These are phyloP conservation scores for Frankliniella fusca DNA, from an alignment of 2,888 invertebrate genomes.

Conservation along the genomic window DNA sequence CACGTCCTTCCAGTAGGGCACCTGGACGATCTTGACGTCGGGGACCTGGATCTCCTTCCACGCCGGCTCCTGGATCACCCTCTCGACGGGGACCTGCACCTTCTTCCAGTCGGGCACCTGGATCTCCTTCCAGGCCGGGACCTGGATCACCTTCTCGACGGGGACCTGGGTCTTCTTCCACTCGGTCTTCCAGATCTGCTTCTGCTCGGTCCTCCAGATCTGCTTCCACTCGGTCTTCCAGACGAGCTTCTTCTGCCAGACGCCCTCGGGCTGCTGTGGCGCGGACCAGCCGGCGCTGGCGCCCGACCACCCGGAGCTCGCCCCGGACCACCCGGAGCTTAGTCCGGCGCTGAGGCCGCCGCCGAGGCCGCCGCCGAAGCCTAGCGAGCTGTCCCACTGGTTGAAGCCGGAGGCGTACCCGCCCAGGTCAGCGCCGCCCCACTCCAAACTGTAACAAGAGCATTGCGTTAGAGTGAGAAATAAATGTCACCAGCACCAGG, in stretches of 20 bases:
- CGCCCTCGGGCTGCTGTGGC: conserved; percentile 65
- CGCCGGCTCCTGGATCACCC: conserved; percentile 63
- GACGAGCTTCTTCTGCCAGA: conserved; percentile 66
- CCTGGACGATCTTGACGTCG: conserved; percentile 64
- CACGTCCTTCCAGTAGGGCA: conserved; percentile 68
- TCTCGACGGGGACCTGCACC: conserved; percentile 69
- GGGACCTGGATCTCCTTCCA: conserved; percentile 60
- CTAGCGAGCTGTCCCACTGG: not conserved
- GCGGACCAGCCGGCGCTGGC: conserved; percentile 47
- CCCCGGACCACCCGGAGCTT: conserved; percentile 39
- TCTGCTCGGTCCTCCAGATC: conserved; percentile 53
- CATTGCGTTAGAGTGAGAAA: not conserved
- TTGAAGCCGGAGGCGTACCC: conserved; percentile 10
- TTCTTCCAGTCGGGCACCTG: conserved; percentile 68
- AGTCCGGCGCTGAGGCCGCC: not conserved
- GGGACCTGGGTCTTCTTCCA: conserved; percentile 69
- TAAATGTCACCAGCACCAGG: too few relatives aligned
- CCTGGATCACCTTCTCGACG: conserved; percentile 67
- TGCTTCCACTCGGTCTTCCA: conserved; percentile 69
- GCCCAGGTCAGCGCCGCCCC: not conserved
- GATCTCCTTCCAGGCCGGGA: conserved; percentile 71
- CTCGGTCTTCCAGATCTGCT: conserved; percentile 54
- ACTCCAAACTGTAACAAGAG: not conserved
- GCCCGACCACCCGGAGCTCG: not conserved
- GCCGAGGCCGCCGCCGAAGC: conserved; percentile 5